Percentiles rank a stretch among this genome's conserved stretches.
Evolutionary conservation across 2,888 invertebrate genomes (phyloP).

Genomic region (Thereva unica): DNA sequence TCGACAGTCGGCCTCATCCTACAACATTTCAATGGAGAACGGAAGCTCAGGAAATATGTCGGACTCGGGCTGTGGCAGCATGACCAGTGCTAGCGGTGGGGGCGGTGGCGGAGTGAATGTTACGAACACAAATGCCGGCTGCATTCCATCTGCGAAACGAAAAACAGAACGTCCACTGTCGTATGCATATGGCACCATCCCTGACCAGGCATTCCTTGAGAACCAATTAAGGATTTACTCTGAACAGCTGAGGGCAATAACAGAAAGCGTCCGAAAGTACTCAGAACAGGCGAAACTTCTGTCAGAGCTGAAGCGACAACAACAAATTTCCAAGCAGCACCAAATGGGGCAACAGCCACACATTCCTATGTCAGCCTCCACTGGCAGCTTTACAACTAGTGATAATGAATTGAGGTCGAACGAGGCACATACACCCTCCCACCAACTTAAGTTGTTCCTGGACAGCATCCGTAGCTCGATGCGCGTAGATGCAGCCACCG

Average conservation of each 20-base stretch:
- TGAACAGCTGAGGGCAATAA: conserved; percentile 56
- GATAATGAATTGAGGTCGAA: conserved; percentile 41
- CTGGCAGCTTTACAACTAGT: conserved; percentile 50
- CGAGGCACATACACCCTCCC: conserved; percentile 56
- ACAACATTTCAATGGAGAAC: conserved; percentile 34
- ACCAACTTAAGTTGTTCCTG: conserved; percentile 54
- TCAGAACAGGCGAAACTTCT: conserved; percentile 57
- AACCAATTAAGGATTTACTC: conserved; percentile 57
- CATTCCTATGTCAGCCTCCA: conserved; percentile 46
- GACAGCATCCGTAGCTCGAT: conserved; percentile 57
- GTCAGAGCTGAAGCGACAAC: conserved; percentile 56
- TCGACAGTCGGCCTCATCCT: conserved; percentile 44
- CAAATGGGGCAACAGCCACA: conserved; percentile 33
- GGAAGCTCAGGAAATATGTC: conserved; percentile 38
- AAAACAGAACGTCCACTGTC: conserved; percentile 53
- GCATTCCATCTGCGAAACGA: conserved; percentile 42
- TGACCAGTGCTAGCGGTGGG: conserved; percentile 8
- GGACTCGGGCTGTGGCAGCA: conserved; percentile 28
- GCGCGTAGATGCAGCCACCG: conserved; percentile 51
- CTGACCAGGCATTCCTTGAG: conserved; percentile 57
- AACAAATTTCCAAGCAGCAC: conserved; percentile 47
- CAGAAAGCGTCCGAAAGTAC: conserved; percentile 58
- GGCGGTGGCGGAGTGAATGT: conserved; percentile 32
- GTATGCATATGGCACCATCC: conserved; percentile 54
- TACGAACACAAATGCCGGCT: conserved; percentile 19